Conservation (phyloP, 2,113 vertebrate species). For the Percopsis transmontana region DNA sequence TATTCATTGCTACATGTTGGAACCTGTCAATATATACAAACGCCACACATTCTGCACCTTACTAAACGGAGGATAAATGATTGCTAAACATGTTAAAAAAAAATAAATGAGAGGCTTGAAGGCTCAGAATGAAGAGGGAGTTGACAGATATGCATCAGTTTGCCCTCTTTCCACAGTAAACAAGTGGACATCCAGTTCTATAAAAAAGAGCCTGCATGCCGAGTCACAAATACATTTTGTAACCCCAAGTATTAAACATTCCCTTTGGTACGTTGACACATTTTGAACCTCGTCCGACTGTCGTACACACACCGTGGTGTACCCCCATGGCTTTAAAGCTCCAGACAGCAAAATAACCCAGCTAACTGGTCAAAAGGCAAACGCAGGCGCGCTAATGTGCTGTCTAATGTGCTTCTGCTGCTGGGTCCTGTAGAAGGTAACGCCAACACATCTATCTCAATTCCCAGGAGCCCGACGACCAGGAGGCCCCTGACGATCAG, state of each 20-base stretch:
- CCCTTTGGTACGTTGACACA: too few species aligned
- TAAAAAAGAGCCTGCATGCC: conserved; percentile 5
- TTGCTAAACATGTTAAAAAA: not conserved
- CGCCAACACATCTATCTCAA: conserved; percentile 19
- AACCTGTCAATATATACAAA: not conserved
- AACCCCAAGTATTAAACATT: too few species aligned
- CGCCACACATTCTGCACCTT: not conserved
- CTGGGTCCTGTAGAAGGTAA: not conserved
- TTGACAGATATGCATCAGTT: not conserved
- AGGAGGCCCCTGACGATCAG: conserved; percentile 96
- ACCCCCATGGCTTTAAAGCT: too few species aligned
- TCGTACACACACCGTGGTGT: too few species aligned
- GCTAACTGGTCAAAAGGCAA: too few species aligned
- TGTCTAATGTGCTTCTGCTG: too few species aligned
- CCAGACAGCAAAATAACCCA: too few species aligned
- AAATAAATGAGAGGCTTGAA: conserved; percentile 11
- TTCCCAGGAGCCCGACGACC: conserved; percentile 93
- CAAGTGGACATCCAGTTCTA: not conserved
- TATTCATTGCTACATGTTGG: not conserved
- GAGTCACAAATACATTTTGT: not conserved
- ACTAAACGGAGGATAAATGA: not conserved
- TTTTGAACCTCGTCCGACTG: too few species aligned
- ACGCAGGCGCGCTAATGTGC: too few species aligned
- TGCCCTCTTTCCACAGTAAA: not conserved
- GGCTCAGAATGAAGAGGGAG: not conserved